A percentile compares a stretch with the other conserved stretches of the same genome.
These are phyloP conservation scores for Chaetogeoica ovagalla DNA, from an alignment of 2,888 invertebrate species.

Conservation along the genomic window DNA sequence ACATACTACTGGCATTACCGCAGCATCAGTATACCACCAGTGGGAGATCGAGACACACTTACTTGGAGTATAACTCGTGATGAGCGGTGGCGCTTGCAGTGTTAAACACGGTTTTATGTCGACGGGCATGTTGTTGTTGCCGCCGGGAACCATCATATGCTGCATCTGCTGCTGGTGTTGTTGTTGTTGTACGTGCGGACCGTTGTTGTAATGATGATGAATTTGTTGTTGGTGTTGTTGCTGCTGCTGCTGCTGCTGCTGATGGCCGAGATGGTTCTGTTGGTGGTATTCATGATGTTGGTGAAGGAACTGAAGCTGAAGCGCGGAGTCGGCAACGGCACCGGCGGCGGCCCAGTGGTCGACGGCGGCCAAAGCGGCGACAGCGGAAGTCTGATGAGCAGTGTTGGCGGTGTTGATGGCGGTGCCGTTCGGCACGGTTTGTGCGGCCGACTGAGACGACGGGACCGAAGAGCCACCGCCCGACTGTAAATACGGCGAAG, in stretches of 20 bases:
- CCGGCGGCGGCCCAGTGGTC: constrained; percentile 20
- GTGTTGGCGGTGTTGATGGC: constrained; percentile 17
- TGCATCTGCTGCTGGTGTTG: constrained; percentile 36
- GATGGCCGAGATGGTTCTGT: constrained; percentile 1
- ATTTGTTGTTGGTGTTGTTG: constrained; percentile 26
- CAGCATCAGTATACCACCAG: too few species aligned
- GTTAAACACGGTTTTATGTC: constrained; percentile 45
- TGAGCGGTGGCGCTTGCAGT: constrained; percentile 24
- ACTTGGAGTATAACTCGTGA: constrained; percentile 42
- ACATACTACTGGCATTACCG: too few species aligned
- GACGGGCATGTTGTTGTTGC: constrained; percentile 30
- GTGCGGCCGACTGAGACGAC: constrained; percentile 64
- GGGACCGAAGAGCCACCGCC: constrained; percentile 61
- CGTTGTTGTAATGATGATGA: constrained; percentile 32
- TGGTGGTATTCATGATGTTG: constrained; percentile 40
- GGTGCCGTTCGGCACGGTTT: constrained; percentile 60
- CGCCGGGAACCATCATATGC: constrained; percentile 31
- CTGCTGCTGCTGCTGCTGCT: constrained; percentile 33
- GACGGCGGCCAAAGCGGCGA: constrained; percentile 29
- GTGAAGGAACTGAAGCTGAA: constrained; percentile 40
- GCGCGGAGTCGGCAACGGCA: constrained; percentile 10
- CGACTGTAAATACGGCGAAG: constrained; percentile 23
- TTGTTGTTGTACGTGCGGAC: constrained; percentile 26
- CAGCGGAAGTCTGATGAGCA: constrained; percentile 19
- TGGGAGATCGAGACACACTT: constrained; percentile 6